Evolutionary conservation across 2,797 vertebrate genomes (phyloP).

Genomic region (Ficedula albicollis): DNA sequence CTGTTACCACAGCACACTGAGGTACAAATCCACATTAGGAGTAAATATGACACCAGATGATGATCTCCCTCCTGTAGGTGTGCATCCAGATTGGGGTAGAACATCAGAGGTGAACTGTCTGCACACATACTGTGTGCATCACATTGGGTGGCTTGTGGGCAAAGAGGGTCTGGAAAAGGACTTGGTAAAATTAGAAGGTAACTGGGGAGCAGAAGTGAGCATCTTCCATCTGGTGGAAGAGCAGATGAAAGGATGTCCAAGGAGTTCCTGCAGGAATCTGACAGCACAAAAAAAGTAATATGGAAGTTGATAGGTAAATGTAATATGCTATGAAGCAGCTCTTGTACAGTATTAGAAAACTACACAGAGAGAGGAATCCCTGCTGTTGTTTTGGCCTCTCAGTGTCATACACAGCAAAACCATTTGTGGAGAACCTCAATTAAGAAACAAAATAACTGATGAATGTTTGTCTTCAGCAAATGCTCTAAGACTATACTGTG

Average conservation of each 20-base stretch:
- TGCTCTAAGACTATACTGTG: not conserved
- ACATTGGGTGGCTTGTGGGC: not conserved
- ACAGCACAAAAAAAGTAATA: not conserved
- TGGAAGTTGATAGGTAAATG: not conserved
- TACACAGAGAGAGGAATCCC: not conserved
- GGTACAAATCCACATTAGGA: not conserved
- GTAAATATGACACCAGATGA: not conserved
- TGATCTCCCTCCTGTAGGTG: not conserved
- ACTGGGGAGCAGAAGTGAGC: not conserved
- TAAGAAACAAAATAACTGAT: not conserved
- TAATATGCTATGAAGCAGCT: not conserved
- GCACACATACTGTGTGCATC: fast-evolving
- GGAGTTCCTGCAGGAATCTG: not conserved
- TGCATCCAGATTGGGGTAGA: not conserved
- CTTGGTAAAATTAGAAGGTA: not conserved
- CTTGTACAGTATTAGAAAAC: not conserved
- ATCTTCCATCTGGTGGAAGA: not conserved
- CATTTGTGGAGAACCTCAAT: not conserved
- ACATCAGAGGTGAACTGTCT: not conserved
- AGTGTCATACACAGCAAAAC: not conserved
- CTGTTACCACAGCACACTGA: not conserved
- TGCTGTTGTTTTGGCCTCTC: not conserved
- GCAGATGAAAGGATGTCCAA: not conserved
- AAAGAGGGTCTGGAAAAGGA: not conserved
- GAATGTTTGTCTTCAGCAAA: not conserved